Conservation (phyloP, 2,888 invertebrate species). For the Chloromyia formosa region DNA sequence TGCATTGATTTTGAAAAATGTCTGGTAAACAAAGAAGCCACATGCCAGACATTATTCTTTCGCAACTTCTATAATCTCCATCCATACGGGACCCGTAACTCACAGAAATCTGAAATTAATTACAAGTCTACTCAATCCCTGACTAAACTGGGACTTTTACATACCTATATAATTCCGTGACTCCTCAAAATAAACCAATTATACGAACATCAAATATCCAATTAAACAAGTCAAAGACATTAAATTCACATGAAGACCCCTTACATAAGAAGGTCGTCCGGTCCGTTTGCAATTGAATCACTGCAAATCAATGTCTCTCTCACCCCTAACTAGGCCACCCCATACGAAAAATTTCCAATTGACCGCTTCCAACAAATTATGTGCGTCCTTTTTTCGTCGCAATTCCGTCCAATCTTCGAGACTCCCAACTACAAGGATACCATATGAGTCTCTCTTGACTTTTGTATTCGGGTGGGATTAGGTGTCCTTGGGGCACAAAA, state of each 20-base stretch:
- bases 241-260: constrained; percentile 30
- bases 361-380: constrained; percentile 42
- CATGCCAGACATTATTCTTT: no score
- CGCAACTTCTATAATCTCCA: no score
- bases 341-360: constrained; percentile 36
- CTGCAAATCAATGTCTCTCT: constrained; percentile 7
- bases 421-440: neutral
- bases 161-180: no score
- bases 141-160: no score
- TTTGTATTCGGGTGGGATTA: neutral
- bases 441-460: no score
- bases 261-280: constrained; percentile 16
- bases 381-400: constrained; percentile 24
- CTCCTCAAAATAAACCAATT: constrained; percentile 40
- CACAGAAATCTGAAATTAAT: no score
- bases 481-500: constrained; percentile 25
- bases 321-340: constrained; percentile 20
- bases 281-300: constrained; percentile 12
- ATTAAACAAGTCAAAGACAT: constrained; percentile 45
- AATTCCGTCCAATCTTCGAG: neutral
- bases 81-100: no score
- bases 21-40: no score
- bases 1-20: no score
- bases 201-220: constrained; percentile 43
- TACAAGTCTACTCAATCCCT: no score